Percentiles rank a stretch among this genome's conserved stretches.
Evolutionary conservation across 2,113 vertebrate species (phyloP).

Genomic region (Amblyopsis rosae): DNA sequence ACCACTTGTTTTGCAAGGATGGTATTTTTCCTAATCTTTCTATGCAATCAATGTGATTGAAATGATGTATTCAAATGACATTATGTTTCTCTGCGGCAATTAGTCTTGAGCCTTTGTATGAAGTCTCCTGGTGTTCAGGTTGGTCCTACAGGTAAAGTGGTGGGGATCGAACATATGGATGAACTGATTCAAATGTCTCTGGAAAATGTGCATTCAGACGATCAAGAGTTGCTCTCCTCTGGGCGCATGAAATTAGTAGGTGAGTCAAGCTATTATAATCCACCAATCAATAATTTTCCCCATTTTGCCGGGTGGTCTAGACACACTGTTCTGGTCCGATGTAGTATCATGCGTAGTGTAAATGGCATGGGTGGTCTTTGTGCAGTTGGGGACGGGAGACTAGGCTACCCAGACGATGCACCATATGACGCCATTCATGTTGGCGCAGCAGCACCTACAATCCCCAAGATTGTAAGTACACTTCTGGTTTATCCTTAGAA

Average conservation of each 20-base stretch:
- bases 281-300: not conserved
- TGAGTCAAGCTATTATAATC: conserved; percentile 58
- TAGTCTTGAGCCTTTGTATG: not conserved
- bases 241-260: conserved; percentile 82
- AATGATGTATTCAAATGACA: no score
- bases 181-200: conserved; percentile 82
- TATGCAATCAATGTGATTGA: no score
- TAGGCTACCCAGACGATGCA: conserved; percentile 82
- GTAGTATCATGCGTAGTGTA: not conserved
- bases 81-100: not conserved
- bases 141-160: conserved; percentile 81
- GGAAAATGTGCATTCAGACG: conserved; percentile 81
- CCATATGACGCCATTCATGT: conserved; percentile 92
- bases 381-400: conserved; percentile 85
- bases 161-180: conserved; percentile 88
- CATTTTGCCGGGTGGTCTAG: not conserved
- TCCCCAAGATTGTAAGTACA: conserved; percentile 82
- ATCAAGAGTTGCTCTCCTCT: conserved; percentile 80
- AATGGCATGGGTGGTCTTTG: conserved; percentile 10
- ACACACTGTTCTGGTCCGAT: not conserved
- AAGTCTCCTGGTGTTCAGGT: conserved; percentile 63
- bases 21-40: conserved; percentile 69
- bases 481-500: not conserved
- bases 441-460: conserved; percentile 82
- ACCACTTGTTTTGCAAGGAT: conserved; percentile 90